Percentiles rank a stretch among this genome's conserved stretches.
phyloP scores from a whole-genome alignment of 1,140 invertebrate genomes.

The Callitettix versicolor region DNA sequence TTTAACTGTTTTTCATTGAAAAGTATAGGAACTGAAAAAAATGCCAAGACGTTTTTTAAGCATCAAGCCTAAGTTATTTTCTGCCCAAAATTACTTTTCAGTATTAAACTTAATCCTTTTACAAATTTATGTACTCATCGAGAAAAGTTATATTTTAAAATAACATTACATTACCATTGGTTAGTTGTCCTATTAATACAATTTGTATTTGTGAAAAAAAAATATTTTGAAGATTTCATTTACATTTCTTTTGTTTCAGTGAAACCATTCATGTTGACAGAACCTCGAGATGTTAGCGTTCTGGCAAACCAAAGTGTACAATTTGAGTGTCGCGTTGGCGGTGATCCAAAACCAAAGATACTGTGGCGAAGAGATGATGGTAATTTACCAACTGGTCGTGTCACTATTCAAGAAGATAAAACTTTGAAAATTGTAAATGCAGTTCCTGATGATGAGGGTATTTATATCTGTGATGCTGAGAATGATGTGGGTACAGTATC shows the following conservation, averaged over 20 bases:
- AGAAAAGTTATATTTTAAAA: too few relatives aligned
- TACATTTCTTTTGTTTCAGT: slow-evolving; percentile 49
- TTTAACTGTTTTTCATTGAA: too few relatives aligned
- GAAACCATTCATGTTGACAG: slow-evolving; percentile 76
- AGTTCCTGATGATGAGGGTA: slow-evolving; percentile 62
- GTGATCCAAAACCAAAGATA: slow-evolving; percentile 78
- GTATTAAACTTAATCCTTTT: too few relatives aligned
- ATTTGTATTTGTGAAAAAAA: too few relatives aligned
- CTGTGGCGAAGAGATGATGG: slow-evolving; percentile 82
- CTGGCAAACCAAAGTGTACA: slow-evolving; percentile 67
- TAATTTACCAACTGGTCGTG: slow-evolving; percentile 65
- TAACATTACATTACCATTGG: too few relatives aligned
- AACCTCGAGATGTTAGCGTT: slow-evolving; percentile 74
- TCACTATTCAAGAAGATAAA: slow-evolving; percentile 61
- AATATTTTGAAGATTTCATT: too few relatives aligned
- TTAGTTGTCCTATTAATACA: too few relatives aligned
- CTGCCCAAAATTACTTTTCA: too few relatives aligned
- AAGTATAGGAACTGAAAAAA: too few relatives aligned
- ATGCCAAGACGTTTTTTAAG: too few relatives aligned
- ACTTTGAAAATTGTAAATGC: slow-evolving; percentile 64
- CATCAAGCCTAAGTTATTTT: too few relatives aligned
- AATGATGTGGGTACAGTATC: slow-evolving; percentile 66
- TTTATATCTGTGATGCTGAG: slow-evolving; percentile 70
- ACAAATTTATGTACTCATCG: too few relatives aligned
- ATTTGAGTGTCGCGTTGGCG: slow-evolving; percentile 81